A percentile compares a stretch with the other conserved stretches of the same genome.
Conservation (phyloP, 2,113 vertebrate genomes). For the Sphyrna mokarran region DNA sequence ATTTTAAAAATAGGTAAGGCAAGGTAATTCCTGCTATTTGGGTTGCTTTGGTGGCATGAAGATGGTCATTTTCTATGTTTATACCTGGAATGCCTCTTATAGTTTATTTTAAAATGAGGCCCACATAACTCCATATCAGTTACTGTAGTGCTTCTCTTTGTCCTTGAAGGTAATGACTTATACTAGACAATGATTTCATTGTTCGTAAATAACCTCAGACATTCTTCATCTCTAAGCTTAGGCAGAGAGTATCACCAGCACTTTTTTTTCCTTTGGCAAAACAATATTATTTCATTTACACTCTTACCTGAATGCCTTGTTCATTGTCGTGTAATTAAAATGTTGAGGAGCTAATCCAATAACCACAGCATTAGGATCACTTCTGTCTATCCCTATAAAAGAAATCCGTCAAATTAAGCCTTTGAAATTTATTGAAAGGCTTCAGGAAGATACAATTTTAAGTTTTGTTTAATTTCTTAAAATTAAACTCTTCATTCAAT, state of each 20-base stretch:
- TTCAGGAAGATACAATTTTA: neutral
- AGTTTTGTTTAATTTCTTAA: neutral
- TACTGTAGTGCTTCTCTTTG: neutral
- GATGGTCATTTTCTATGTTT: neutral
- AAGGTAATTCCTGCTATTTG: neutral
- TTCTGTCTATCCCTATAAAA: conserved; percentile 69
- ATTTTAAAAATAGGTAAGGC: neutral
- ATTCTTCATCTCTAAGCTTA: neutral
- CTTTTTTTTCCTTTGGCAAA: neutral
- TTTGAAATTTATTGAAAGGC: neutral
- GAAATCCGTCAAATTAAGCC: neutral
- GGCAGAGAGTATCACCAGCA: neutral
- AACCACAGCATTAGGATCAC: conserved; percentile 83
- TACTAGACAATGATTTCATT: neutral
- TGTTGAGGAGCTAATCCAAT: conserved; percentile 83
- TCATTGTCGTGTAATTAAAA: conserved; percentile 85
- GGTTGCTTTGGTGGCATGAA: neutral
- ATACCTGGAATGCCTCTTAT: neutral
- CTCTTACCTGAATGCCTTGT: conserved; percentile 78
- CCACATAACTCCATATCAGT: neutral
- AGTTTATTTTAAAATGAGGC: neutral
- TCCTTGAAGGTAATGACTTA: neutral
- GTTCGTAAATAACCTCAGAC: neutral
- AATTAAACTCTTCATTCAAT: neutral
- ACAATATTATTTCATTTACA: neutral